Conservation (phyloP, 2,113 vertebrate species). For the Nannospalax galili region DNA sequence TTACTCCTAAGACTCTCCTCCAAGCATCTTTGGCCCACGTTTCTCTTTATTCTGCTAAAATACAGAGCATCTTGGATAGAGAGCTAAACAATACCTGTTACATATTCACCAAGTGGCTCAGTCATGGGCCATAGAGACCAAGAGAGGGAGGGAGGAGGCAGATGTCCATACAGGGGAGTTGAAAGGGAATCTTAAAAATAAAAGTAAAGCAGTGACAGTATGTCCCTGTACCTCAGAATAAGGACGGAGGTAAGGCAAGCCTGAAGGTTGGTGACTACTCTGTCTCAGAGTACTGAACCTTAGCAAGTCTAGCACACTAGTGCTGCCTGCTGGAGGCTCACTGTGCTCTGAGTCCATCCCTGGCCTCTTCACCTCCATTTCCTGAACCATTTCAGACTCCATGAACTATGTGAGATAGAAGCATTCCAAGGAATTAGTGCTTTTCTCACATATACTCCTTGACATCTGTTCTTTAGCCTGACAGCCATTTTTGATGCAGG, state of each 20-base stretch:
- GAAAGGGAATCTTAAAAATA: neutral
- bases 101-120: neutral
- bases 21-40: neutral
- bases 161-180: neutral
- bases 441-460: constrained; percentile 62
- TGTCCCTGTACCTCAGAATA: neutral
- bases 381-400: constrained; percentile 19
- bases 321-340: neutral
- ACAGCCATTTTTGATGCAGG: constrained; percentile 60
- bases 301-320: neutral
- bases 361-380: neutral
- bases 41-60: neutral
- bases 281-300: neutral
- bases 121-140: neutral
- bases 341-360: neutral
- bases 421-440: constrained; percentile 34
- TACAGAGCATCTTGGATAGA: neutral
- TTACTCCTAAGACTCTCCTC: neutral
- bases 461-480: constrained; percentile 73
- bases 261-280: neutral
- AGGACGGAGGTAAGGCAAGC: neutral
- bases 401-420: constrained; percentile 12
- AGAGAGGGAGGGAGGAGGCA: neutral
- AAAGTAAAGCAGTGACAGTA: neutral
- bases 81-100: neutral